These are phyloP conservation scores for Trachelus tabidus DNA, from an alignment of 2,888 invertebrate genomes.

Conservation along the genomic window DNA sequence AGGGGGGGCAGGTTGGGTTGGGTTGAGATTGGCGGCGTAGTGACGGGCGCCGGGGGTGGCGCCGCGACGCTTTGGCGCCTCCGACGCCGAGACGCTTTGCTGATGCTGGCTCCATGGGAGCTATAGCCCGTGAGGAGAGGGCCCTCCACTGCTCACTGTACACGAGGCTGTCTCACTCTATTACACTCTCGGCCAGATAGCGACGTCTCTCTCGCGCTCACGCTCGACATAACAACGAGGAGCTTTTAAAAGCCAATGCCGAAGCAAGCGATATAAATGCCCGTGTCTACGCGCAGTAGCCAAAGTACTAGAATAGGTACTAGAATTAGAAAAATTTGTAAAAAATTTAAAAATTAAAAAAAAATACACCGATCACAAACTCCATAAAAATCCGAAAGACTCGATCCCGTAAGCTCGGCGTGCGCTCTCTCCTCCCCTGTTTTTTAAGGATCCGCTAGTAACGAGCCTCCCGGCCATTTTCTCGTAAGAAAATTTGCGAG, in stretches of 20 bases:
- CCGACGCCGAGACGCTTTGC: constrained; percentile 53
- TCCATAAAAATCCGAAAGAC: not conserved
- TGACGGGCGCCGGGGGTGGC: constrained; percentile 64
- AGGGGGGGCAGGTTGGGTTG: constrained; percentile 32
- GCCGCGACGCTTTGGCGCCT: constrained; percentile 65
- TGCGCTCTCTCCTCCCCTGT: not conserved
- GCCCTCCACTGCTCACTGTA: not conserved
- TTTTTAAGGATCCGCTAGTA: not conserved
- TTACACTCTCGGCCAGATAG: not conserved
- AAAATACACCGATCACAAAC: not conserved
- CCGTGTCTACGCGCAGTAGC: not conserved
- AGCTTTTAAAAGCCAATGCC: not conserved
- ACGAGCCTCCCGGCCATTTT: not conserved
- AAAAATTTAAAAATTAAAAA: not conserved
- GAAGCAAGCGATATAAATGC: not conserved
- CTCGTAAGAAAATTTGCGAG: not conserved
- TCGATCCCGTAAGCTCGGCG: not conserved
- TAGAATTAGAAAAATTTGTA: not conserved
- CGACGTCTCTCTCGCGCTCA: not conserved
- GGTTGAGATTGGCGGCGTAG: constrained; percentile 53
- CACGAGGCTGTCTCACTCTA: not conserved
- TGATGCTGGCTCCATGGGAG: constrained; percentile 53
- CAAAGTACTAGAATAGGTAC: not conserved
- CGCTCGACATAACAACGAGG: not conserved
- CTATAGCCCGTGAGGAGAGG: not conserved